phyloP scores from a whole-genome alignment of 2,113 vertebrate species.

The Eulemur rufifrons region DNA sequence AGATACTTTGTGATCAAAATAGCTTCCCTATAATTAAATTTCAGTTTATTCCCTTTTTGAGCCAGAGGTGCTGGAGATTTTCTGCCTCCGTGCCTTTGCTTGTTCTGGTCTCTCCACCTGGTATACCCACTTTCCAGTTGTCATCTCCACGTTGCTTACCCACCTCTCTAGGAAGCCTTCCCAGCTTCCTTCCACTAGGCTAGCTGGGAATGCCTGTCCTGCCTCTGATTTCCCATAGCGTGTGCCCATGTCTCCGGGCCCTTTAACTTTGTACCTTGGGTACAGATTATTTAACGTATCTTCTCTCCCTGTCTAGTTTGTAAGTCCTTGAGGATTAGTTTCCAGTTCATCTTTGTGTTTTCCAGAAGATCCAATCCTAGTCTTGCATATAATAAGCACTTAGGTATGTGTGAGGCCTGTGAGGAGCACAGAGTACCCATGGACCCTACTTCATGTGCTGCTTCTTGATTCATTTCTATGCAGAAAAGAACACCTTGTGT shows the following conservation, averaged over 20 bases:
- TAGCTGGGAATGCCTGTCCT: neutral
- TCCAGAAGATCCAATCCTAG: neutral
- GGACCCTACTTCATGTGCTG: neutral
- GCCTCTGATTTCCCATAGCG: neutral
- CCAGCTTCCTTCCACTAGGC: neutral
- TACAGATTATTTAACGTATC: neutral
- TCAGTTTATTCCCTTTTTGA: neutral
- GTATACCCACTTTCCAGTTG: neutral
- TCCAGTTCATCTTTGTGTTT: neutral
- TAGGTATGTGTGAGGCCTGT: neutral
- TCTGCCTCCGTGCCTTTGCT: neutral
- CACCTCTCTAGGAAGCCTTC: neutral
- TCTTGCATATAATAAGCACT: neutral
- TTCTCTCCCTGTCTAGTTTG: neutral
- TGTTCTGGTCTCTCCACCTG: neutral
- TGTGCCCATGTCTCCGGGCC: neutral
- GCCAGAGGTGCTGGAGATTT: neutral
- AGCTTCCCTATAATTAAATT: neutral
- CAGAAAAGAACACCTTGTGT: neutral
- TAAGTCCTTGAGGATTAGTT: neutral
- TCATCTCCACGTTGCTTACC: neutral
- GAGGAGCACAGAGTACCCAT: neutral
- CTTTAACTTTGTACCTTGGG: neutral
- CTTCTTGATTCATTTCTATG: neutral
- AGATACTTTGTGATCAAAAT: neutral